Evolutionary conservation across 2,113 vertebrate species (phyloP), one percentile per base, ranked within the genome.

Genomic region (Junco hyemalis): DNA sequence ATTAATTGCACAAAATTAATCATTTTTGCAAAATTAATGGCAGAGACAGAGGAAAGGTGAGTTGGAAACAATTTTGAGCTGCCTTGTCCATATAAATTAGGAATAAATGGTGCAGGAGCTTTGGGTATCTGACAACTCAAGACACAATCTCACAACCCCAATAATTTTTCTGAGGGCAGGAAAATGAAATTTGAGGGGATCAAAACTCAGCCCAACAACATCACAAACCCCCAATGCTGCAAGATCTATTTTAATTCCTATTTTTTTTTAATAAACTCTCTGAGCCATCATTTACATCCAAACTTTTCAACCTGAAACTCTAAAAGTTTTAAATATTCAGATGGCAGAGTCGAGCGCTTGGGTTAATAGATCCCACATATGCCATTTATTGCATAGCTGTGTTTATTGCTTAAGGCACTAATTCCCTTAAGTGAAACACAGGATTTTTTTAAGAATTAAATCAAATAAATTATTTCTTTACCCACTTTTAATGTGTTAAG

Each of bases 321-420:
- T 64, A 73, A 78, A 77, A 82, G 57, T 54, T 36, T 36, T 36
- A 40, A 69, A 91, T 87, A 91, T 96, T 91, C 59, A 60, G 36
- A 57, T 69, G 70, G 63, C 17, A 59, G 45, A 96, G 79, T 70
- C 54, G 7, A 60, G 60, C 60, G 10, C 81, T 94, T 24, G 11
- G 26, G 64, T 94, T 97, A 95, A 96, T 94, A 96, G 90, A 96
- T 96, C 90, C 90, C 92, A 89, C 92, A 70, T 90, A 96, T 90
- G 85, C 93, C 44, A 61, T 96, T 95, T 96, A 94, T 93, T 96
- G 93, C 93, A 97, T 95, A 94, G 59, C 63, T 96, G 82, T 90
- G 76, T 95, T 94, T 94, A 94, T 95, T 96, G 82, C 90, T 87
- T 33, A 63, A 95, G 92, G 87, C 95, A 95, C 54, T 91, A 92